Percentiles rank a stretch among this genome's conserved stretches.
Conservation (phyloP, 1,140 invertebrate species). For the Drosophila nannoptera region DNA sequence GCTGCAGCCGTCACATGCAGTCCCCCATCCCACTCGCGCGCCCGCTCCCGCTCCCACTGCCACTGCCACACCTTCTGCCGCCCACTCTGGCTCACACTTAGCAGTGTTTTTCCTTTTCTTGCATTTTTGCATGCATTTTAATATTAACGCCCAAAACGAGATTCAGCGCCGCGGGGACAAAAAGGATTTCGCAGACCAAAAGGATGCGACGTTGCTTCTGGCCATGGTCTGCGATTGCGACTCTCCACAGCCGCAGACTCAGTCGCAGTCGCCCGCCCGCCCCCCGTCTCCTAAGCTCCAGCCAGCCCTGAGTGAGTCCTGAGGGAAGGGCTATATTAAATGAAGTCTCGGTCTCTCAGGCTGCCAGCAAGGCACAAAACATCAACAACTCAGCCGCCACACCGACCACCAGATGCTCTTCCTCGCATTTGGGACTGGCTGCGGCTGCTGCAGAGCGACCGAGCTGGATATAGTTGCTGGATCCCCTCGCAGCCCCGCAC, state of each 20-base stretch:
- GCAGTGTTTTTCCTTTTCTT: constrained; percentile 16
- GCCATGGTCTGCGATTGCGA: constrained; percentile 68
- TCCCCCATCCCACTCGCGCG: background rate
- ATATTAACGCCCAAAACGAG: constrained; percentile 70
- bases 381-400: constrained; percentile 5
- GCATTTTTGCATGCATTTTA: constrained; percentile 76
- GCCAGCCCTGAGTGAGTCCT: constrained; percentile 14
- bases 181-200: constrained; percentile 68
- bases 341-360: constrained; percentile 59
- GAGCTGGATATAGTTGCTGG: too few relatives aligned
- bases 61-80: constrained; percentile 19
- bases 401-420: background rate
- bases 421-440: background rate
- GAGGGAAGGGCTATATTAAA: constrained; percentile 66
- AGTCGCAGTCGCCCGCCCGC: too few relatives aligned
- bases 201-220: constrained; percentile 67
- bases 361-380: constrained; percentile 26
- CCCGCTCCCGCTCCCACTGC: too few relatives aligned
- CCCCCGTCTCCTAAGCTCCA: background rate
- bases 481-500: too few relatives aligned
- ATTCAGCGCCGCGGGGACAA: constrained; percentile 65
- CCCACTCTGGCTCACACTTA: constrained; percentile 14
- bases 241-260: constrained; percentile 28
- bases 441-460: too few relatives aligned
- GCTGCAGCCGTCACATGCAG: constrained; percentile 23